phyloP scores from a whole-genome alignment of 2,113 vertebrate species.

The Scolopax mira region DNA sequence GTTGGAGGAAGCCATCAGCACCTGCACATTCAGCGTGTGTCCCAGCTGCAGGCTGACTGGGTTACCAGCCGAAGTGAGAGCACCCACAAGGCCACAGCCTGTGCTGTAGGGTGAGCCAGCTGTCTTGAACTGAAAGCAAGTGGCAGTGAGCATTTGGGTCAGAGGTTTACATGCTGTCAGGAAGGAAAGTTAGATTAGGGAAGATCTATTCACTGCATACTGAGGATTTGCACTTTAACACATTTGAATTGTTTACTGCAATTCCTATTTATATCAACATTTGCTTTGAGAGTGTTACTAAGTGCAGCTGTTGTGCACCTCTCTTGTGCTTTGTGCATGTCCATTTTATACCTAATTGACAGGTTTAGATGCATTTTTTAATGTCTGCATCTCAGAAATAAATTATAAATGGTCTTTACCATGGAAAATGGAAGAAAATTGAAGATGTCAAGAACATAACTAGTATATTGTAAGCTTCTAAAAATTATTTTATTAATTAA shows the following conservation, averaged over 20 bases:
- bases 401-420: constrained; percentile 13
- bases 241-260: neutral
- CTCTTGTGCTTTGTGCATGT: neutral
- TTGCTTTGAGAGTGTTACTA: neutral
- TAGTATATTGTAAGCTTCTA: constrained; percentile 6
- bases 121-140: neutral
- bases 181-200: neutral
- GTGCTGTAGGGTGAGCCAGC: neutral
- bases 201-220: fast-evolving
- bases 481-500: neutral
- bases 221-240: neutral
- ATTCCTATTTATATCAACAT: neutral
- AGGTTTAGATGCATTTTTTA: neutral
- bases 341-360: neutral
- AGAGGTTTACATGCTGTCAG: neutral
- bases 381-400: neutral
- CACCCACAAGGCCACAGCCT: neutral
- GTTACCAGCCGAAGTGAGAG: neutral
- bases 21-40: neutral
- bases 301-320: neutral
- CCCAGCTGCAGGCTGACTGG: fast-evolving
- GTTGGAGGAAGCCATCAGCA: neutral
- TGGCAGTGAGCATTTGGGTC: neutral
- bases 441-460: constrained; percentile 30
- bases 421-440: constrained; percentile 56